Evolutionary conservation across 2,888 invertebrate genomes (phyloP).

Genomic region (Mimachlamys varia): DNA sequence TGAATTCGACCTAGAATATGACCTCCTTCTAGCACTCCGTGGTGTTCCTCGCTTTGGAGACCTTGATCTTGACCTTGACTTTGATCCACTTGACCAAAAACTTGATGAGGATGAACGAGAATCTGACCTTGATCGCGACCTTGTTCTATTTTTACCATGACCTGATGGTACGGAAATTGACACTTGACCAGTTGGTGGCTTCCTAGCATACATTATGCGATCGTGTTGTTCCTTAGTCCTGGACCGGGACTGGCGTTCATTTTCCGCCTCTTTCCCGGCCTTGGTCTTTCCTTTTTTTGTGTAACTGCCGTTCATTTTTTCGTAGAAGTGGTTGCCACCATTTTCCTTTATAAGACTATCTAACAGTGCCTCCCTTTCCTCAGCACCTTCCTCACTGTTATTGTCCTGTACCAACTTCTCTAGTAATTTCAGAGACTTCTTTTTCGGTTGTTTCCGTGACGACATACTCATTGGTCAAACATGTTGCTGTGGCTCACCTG

Average conservation of each 20-base stretch:
- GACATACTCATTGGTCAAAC: slow-evolving; percentile 42
- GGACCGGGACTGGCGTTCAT: slow-evolving; percentile 34
- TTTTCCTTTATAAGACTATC: slow-evolving; percentile 48
- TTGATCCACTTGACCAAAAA: slow-evolving; percentile 47
- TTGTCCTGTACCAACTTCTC: slow-evolving; percentile 61
- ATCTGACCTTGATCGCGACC: slow-evolving; percentile 44
- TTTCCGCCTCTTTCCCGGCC: slow-evolving; percentile 31
- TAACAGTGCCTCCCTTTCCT: slow-evolving; percentile 44
- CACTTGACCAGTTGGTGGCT: not conserved
- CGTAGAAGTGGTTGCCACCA: slow-evolving; percentile 39
- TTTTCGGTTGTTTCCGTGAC: slow-evolving; percentile 55
- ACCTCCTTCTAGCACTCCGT: slow-evolving; percentile 36
- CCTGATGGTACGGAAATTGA: not conserved
- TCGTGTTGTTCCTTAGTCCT: slow-evolving; percentile 35
- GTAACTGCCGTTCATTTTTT: slow-evolving; percentile 43
- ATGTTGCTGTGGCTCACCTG: slow-evolving; percentile 43
- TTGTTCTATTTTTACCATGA: slow-evolving; percentile 22
- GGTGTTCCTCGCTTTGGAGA: slow-evolving; percentile 36
- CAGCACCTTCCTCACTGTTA: slow-evolving; percentile 38
- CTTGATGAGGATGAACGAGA: slow-evolving; percentile 42
- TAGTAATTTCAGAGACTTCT: slow-evolving; percentile 56
- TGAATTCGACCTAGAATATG: slow-evolving; percentile 46
- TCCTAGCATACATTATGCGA: not conserved
- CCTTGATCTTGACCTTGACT: slow-evolving; percentile 38
- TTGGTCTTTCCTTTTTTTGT: slow-evolving; percentile 39